Evolutionary conservation across 2,113 vertebrate genomes (phyloP).

Genomic region (Podarcis raffonei): DNA sequence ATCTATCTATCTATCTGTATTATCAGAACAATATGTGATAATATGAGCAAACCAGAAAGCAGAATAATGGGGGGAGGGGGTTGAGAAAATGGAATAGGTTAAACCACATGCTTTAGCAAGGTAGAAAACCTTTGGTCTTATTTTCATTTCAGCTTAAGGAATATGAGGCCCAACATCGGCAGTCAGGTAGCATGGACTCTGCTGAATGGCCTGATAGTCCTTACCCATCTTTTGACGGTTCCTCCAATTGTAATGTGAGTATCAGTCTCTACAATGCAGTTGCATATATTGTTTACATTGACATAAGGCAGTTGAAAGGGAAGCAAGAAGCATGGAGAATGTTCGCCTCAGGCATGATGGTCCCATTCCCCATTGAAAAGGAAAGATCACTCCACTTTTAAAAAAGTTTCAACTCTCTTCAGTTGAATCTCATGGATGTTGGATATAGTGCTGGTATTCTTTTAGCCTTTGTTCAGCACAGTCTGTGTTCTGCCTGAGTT

Average conservation of each 20-base stretch:
- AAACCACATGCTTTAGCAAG: constrained; percentile 20
- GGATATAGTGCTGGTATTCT: not conserved
- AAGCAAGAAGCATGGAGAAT: not conserved
- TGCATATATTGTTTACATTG: not conserved
- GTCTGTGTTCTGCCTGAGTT: not conserved
- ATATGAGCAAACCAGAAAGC: not conserved
- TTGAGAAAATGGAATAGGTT: not conserved
- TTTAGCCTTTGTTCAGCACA: not conserved
- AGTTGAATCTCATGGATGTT: not conserved
- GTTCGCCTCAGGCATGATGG: not conserved
- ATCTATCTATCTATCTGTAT: not conserved
- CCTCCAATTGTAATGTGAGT: constrained; percentile 96
- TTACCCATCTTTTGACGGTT: constrained; percentile 86
- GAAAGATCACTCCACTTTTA: not conserved
- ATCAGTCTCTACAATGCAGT: constrained; percentile 24
- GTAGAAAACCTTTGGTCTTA: constrained; percentile 8
- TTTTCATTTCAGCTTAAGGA: constrained; percentile 93
- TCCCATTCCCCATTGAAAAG: not conserved
- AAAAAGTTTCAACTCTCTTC: not conserved
- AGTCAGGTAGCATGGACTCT: constrained; percentile 83
- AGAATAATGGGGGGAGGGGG: not conserved
- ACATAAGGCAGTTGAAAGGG: not conserved
- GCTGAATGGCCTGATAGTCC: constrained; percentile 90
- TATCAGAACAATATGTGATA: not conserved
- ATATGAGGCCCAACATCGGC: constrained; percentile 93